phyloP scores from a whole-genome alignment of 2,113 vertebrate genomes.

The Poicephalus gulielmi region DNA sequence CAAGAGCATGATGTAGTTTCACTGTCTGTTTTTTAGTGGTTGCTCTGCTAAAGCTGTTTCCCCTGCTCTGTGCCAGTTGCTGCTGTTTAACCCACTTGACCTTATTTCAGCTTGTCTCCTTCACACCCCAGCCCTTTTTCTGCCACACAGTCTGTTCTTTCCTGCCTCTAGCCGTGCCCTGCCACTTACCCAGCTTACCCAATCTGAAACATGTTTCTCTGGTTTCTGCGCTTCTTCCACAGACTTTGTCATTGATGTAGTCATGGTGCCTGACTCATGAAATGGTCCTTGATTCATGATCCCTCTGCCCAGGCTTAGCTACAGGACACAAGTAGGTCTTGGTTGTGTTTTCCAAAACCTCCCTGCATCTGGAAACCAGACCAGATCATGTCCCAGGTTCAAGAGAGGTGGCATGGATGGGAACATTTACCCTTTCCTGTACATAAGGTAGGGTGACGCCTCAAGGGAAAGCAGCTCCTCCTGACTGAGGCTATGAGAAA shows the following conservation, averaged over 20 bases:
- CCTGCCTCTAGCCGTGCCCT: background rate
- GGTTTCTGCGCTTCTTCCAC: background rate
- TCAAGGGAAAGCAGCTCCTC: background rate
- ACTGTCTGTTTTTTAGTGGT: background rate
- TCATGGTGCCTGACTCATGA: background rate
- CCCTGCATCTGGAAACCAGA: background rate
- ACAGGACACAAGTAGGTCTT: background rate
- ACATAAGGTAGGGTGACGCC: background rate
- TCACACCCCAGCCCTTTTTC: background rate
- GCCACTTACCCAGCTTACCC: background rate
- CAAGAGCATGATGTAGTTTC: background rate
- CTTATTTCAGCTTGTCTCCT: background rate
- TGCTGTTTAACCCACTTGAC: background rate
- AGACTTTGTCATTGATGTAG: background rate
- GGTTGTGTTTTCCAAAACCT: background rate
- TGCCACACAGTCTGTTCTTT: background rate
- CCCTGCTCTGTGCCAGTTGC: background rate
- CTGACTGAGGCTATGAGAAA: background rate
- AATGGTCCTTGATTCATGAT: background rate
- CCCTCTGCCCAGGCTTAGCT: background rate
- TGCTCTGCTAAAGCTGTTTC: background rate
- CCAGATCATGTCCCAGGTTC: background rate
- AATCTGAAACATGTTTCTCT: background rate
- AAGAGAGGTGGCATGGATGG: background rate
- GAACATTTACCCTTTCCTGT: background rate